phyloP scores from a whole-genome alignment of 2,888 invertebrate species.

The Leptinotarsa peninsularis region DNA sequence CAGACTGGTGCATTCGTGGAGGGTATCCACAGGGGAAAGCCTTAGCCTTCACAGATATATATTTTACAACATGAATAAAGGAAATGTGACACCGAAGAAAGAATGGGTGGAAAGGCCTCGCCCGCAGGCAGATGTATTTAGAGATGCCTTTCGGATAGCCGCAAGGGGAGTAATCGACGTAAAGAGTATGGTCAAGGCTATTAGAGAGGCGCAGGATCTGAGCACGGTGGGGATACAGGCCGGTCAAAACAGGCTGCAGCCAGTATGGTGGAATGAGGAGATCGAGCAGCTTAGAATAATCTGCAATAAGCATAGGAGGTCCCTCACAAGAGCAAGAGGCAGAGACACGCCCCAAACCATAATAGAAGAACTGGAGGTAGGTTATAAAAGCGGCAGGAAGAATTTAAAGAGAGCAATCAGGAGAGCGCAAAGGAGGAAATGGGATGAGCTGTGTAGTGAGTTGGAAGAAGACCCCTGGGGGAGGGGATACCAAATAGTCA shows the following conservation, averaged over 20 bases:
- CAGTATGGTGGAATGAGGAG: slow-evolving; percentile 22
- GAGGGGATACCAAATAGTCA: slow-evolving; percentile 8
- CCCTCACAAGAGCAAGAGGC: neutral
- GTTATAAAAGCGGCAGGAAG: slow-evolving; percentile 1
- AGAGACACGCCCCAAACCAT: neutral
- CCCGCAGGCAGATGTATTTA: neutral
- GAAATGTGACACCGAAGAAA: neutral
- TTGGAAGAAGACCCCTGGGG: slow-evolving; percentile 23
- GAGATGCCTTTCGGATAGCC: neutral
- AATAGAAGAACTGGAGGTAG: neutral
- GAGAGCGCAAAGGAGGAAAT: slow-evolving; percentile 2
- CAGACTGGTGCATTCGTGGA: neutral
- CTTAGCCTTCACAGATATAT: slow-evolving; percentile 24
- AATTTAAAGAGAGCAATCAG: neutral
- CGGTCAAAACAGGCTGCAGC: neutral
- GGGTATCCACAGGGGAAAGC: slow-evolving; percentile 12
- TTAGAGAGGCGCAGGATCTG: neutral
- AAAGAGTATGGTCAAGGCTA: neutral
- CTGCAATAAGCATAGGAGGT: neutral
- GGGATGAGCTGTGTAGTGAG: slow-evolving; percentile 2
- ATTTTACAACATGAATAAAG: neutral
- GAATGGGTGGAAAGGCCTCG: neutral
- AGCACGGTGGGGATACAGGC: neutral
- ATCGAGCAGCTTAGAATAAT: neutral
- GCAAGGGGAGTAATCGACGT: no score